Evolutionary conservation across 2,797 vertebrate genomes (phyloP), one percentile per base, ranked within the genome.

Genomic region (Alosa sapidissima): DNA sequence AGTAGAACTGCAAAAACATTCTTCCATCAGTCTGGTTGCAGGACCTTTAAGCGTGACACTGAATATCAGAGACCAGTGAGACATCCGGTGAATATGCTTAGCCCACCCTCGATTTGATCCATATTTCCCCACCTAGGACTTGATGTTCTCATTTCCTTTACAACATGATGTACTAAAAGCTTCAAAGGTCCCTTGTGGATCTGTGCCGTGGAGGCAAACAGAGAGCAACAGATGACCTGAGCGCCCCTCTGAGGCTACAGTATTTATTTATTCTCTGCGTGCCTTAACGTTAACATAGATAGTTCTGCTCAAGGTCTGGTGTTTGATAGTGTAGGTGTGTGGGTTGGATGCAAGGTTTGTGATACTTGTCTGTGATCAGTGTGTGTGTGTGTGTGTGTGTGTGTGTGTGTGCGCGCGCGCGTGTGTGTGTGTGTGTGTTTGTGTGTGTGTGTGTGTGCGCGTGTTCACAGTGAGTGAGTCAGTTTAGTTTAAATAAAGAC

Each of bases 151-250:
- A 75, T 75, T 41, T 41, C 14, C 36, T 16, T 14, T 45, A 5
- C 47, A 41, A 45, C 41, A 1, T 21, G 1, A 19, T 78, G 14
- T 19, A 36, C 36, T 47, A 21, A 78, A 45, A 21, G 72, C 36
- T 47, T 78, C 72, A 78, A 19, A 45, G 41, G 41, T 45, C 72
- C 45, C 72, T 45, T 72, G 72, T 78, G 72, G 72, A 78, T 78
- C 6, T 47, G 72, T 19, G 72, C 36, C 4, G 68, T 5, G 33
- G 14, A 72, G 28, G 36, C 8, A 72, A 5, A 5, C 28, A 36
- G n/a, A 65, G 5, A 28, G 33, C 28, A 65, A 65, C 62, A 65
- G 62, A 65, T 65, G 28, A 28, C 28, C 9, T 6, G 13, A 36
- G 33, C 8, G 1, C 28, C n/a, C 2, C 9, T 9, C 60, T 24